phyloP scores from a whole-genome alignment of 2,797 vertebrate species.

The Chanos chanos region DNA sequence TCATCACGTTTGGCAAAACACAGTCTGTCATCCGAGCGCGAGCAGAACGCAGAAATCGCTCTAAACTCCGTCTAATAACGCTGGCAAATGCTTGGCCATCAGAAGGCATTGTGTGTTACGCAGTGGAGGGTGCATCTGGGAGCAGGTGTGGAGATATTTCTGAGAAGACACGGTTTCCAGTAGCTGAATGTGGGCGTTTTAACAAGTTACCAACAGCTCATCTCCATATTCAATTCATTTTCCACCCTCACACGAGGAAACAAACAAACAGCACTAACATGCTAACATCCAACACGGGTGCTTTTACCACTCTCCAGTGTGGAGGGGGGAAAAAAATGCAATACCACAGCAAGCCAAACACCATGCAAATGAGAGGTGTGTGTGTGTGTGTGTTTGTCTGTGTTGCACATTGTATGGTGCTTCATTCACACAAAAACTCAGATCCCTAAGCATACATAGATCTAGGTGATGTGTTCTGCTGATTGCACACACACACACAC shows the following conservation, averaged over 20 bases:
- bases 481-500: not conserved
- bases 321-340: not conserved
- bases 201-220: constrained; percentile 35
- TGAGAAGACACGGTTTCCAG: constrained; percentile 23
- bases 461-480: too few species aligned
- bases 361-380: constrained; percentile 11
- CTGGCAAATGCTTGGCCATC: too few species aligned
- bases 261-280: not conserved
- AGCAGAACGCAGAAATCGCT: too few species aligned
- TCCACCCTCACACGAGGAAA: constrained; percentile 27
- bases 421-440: too few species aligned
- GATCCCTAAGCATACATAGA: too few species aligned
- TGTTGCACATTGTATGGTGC: too few species aligned
- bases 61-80: too few species aligned
- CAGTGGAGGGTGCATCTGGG: not conserved
- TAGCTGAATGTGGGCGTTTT: constrained; percentile 34
- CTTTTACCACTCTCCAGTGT: constrained; percentile 16
- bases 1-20: too few species aligned
- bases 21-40: too few species aligned
- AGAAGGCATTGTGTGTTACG: not conserved
- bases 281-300: not conserved
- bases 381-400: constrained; percentile 29
- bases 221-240: constrained; percentile 47
- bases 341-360: not conserved
- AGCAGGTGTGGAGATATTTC: constrained; percentile 28